Percentiles rank a stretch among this genome's conserved stretches.
phyloP scores from a whole-genome alignment of 2,888 invertebrate genomes.

The Scaptomyza polygonia region DNA sequence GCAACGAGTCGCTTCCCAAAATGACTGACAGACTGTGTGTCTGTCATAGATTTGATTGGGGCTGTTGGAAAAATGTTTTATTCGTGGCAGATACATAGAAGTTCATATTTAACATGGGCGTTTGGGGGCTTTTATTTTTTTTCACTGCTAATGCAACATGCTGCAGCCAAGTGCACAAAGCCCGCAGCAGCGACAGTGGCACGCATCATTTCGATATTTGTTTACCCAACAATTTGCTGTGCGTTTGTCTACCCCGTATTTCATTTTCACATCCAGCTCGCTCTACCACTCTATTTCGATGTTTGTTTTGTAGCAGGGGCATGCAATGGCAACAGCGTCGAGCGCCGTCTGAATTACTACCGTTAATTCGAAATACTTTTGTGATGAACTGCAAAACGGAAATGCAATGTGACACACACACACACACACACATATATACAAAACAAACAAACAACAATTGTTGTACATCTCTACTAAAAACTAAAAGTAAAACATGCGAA shows the following conservation, averaged over 20 bases:
- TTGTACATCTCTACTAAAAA: constrained; percentile 16
- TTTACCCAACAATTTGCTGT: constrained; percentile 68
- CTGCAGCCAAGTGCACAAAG: constrained; percentile 47
- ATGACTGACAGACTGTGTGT: not conserved
- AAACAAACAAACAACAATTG: no score
- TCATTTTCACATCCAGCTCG: not conserved
- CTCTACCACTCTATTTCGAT: not conserved
- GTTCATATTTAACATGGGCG: constrained; percentile 53
- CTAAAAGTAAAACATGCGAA: not conserved
- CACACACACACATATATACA: no score
- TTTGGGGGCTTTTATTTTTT: not conserved
- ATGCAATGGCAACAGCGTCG: constrained; percentile 12
- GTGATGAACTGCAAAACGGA: constrained; percentile 65
- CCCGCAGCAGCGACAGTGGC: constrained; percentile 45
- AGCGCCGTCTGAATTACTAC: constrained; percentile 61
- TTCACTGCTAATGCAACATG: constrained; percentile 33
- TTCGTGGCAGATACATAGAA: constrained; percentile 26
- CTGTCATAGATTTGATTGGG: constrained; percentile 39
- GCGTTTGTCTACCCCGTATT: constrained; percentile 18
- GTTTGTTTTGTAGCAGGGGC: constrained; percentile 19
- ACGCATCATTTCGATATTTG: constrained; percentile 70
- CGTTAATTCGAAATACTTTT: constrained; percentile 68
- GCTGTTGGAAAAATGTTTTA: constrained; percentile 24
- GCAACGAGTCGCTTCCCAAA: constrained; percentile 29
- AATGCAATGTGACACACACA: constrained; percentile 60